Conservation (phyloP, 2,888 invertebrate genomes). For the Metalampra italica region DNA sequence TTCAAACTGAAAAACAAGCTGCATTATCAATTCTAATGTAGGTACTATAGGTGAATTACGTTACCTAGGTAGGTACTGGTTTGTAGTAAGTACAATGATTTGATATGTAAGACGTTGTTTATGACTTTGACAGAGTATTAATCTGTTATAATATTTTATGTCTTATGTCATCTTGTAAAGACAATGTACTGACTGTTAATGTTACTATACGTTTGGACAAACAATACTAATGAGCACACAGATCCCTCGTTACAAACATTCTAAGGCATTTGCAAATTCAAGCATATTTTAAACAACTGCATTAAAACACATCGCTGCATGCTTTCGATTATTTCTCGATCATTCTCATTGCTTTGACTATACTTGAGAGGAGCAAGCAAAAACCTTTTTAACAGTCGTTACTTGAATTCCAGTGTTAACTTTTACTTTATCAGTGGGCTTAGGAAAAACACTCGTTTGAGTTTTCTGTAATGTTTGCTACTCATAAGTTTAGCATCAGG, state of each 20-base stretch:
- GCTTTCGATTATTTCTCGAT: conserved; percentile 17
- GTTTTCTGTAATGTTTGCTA: neutral
- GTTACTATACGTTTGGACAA: conserved; percentile 12
- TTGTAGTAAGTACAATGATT: neutral
- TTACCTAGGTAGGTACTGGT: neutral
- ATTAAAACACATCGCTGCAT: conserved; percentile 34
- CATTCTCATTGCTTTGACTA: conserved; percentile 8
- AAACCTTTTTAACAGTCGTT: neutral
- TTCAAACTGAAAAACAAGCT: no score
- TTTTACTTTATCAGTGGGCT: neutral
- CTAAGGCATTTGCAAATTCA: conserved; percentile 31
- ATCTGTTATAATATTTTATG: no score
- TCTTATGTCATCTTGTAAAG: neutral
- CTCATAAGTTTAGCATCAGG: conserved; percentile 3
- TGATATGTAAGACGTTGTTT: neutral
- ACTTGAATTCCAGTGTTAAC: neutral
- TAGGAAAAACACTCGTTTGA: no score
- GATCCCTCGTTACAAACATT: conserved; percentile 31
- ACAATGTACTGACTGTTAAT: conserved; percentile 13
- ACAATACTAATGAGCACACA: conserved; percentile 25
- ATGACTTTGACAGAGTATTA: no score
- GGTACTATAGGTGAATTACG: neutral
- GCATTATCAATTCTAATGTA: no score
- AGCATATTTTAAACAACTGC: conserved; percentile 26
- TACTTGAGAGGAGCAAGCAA: conserved; percentile 2